Evolutionary conservation across 2,888 invertebrate genomes (phyloP).

Genomic region (Tetropium fuscum): DNA sequence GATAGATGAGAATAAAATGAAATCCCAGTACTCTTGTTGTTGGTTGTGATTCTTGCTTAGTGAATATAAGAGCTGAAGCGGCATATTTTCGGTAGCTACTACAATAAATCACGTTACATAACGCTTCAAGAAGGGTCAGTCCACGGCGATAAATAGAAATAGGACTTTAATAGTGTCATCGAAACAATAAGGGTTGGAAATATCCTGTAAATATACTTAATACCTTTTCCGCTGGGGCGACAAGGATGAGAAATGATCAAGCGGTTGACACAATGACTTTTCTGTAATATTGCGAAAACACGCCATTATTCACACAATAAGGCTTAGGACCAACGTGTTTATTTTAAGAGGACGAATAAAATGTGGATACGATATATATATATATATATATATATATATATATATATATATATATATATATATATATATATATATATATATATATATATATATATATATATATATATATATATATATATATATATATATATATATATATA

Average conservation of each 20-base stretch:
- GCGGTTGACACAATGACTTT: slow-evolving; percentile 17
- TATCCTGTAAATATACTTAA: neutral
- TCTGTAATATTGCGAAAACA: slow-evolving; percentile 8
- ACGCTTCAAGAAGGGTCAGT: too few species aligned
- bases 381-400: neutral
- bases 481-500: neutral
- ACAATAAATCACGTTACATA: too few species aligned
- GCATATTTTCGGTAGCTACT: too few species aligned
- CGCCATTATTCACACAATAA: slow-evolving; percentile 10
- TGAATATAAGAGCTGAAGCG: too few species aligned
- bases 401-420: neutral
- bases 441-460: neutral
- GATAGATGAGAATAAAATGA: too few species aligned
- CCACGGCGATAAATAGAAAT: too few species aligned
- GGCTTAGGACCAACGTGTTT: neutral
- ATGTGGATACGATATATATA: neutral
- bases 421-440: neutral
- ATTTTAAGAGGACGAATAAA: neutral
- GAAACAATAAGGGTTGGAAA: neutral
- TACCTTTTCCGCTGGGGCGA: neutral
- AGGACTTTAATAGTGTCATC: neutral
- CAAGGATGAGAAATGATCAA: slow-evolving; percentile 14
- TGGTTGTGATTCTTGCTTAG: too few species aligned
- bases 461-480: neutral
- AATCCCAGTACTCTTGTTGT: too few species aligned